These are phyloP conservation scores for Trachops cirrhosus DNA, from an alignment of 2,797 vertebrate genomes.

Conservation along the genomic window DNA sequence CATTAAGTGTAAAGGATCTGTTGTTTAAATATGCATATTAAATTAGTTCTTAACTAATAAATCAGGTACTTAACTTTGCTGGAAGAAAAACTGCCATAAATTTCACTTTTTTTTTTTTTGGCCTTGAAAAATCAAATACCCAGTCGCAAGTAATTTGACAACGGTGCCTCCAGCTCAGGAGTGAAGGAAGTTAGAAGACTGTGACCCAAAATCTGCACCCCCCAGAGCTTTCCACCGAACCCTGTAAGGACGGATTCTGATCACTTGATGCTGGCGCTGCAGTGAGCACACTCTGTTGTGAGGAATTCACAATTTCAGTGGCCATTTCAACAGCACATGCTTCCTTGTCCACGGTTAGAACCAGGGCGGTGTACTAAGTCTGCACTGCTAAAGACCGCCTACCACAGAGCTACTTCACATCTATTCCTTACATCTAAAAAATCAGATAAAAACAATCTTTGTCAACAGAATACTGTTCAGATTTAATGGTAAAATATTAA, in stretches of 20 bases:
- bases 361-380: background rate
- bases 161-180: background rate
- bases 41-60: constrained; percentile 1
- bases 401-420: background rate
- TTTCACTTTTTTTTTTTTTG: background rate
- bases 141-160: background rate
- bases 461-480: background rate
- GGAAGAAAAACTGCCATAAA: background rate
- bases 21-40: constrained; percentile 25
- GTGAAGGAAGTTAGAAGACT: background rate
- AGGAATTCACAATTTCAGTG: background rate
- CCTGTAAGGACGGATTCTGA: background rate
- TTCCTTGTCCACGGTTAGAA: background rate
- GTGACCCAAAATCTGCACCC: background rate
- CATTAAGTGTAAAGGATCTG: background rate
- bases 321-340: background rate
- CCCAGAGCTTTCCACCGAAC: background rate
- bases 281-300: background rate
- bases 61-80: constrained; percentile 36
- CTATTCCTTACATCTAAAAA: background rate
- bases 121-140: background rate
- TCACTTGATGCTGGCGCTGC: background rate
- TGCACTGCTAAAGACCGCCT: background rate
- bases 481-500: constrained; percentile 5
- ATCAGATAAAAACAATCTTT: background rate